Percentiles rank a stretch among this genome's conserved stretches.
phyloP scores from a whole-genome alignment of 2,797 vertebrate genomes.

The Enteromius fasciolatus region DNA sequence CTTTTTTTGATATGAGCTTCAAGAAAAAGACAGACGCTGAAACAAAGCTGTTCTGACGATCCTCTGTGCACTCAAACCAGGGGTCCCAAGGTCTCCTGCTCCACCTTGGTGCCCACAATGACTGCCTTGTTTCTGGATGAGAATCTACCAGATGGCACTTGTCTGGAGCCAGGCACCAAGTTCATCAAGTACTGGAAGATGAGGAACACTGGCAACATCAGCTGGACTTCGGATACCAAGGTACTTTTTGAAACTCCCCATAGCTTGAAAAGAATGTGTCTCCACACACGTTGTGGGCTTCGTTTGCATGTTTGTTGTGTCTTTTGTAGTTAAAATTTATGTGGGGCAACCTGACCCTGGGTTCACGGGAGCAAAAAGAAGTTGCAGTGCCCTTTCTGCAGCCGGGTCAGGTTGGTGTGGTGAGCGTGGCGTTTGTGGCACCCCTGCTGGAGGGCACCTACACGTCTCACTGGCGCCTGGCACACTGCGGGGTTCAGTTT shows the following conservation, averaged over 20 bases:
- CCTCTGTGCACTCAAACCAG: slow-evolving; percentile 77
- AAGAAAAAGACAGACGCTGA: slow-evolving; percentile 70
- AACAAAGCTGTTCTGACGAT: slow-evolving; percentile 65
- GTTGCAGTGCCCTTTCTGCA: slow-evolving; percentile 89
- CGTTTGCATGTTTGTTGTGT: slow-evolving; percentile 66
- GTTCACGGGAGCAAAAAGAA: slow-evolving; percentile 85
- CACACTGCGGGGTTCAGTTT: slow-evolving; percentile 93
- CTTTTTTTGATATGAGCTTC: slow-evolving; percentile 78
- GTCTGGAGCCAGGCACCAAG: slow-evolving; percentile 90
- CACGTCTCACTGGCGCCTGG: slow-evolving; percentile 97
- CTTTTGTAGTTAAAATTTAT: slow-evolving; percentile 92
- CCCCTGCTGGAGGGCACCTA: slow-evolving; percentile 93
- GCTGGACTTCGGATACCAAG: slow-evolving; percentile 96
- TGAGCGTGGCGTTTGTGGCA: slow-evolving; percentile 93
- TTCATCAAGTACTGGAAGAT: slow-evolving; percentile 99
- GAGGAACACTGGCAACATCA: slow-evolving; percentile 94
- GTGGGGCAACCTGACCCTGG: slow-evolving; percentile 96
- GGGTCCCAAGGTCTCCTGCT: slow-evolving; percentile 86
- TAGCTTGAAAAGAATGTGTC: slow-evolving; percentile 43
- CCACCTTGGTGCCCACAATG: slow-evolving; percentile 89
- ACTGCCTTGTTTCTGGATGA: slow-evolving; percentile 98
- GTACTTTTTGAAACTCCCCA: slow-evolving; percentile 70
- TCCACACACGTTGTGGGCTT: slow-evolving; percentile 67
- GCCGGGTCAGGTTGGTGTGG: slow-evolving; percentile 89
- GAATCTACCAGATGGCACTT: slow-evolving; percentile 97